Conservation (phyloP, 2,888 invertebrate genomes). For the Scaptomyza polygonia region DNA sequence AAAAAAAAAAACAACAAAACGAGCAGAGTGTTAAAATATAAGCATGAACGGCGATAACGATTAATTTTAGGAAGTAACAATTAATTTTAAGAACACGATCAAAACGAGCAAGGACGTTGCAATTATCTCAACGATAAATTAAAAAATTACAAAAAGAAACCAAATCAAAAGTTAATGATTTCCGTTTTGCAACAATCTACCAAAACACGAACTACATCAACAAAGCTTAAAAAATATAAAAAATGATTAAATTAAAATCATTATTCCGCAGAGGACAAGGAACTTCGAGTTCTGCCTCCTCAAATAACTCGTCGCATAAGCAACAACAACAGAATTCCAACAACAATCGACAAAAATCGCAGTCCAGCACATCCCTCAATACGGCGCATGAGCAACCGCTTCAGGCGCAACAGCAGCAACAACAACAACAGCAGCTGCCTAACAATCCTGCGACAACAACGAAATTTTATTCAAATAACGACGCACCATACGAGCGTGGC, state of each 20-base stretch:
- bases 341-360: conserved; percentile 80
- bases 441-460: conserved; percentile 38
- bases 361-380: conserved; percentile 80
- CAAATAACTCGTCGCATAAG: conserved; percentile 70
- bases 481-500: conserved; percentile 75
- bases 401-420: conserved; percentile 40
- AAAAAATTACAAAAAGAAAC: conserved; percentile 8
- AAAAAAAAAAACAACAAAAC: conserved; percentile 1
- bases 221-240: conserved; percentile 17
- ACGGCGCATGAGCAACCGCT: conserved; percentile 71
- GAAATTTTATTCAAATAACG: conserved; percentile 77
- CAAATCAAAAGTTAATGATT: conserved; percentile 62
- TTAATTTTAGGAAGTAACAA: conserved; percentile 50
- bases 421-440: conserved; percentile 38
- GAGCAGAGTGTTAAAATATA: conserved; percentile 38
- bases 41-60: conserved; percentile 40
- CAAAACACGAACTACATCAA: conserved; percentile 8
- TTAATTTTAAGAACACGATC: conserved; percentile 17
- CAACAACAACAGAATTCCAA: conserved; percentile 51
- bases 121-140: conserved; percentile 28
- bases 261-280: conserved; percentile 94
- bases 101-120: conserved; percentile 44
- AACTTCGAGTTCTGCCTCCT: conserved; percentile 83
- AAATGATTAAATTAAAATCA: conserved; percentile 96
- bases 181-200: conserved; percentile 59